Conservation (phyloP, 2,113 vertebrate species). For the Alaudala cheleensis region DNA sequence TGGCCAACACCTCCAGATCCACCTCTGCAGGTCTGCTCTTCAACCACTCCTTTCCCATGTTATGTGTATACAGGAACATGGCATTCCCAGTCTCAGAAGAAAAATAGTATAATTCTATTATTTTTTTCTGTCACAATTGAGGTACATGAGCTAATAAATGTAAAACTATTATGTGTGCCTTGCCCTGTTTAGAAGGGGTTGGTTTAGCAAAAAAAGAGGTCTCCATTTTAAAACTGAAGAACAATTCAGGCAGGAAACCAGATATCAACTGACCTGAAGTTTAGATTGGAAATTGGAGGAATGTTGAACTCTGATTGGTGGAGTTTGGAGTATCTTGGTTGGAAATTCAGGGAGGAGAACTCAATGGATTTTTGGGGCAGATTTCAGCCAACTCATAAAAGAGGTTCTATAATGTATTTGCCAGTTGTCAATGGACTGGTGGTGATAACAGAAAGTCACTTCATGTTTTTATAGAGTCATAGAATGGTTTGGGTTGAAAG, state of each 20-base stretch:
- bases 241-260: background rate
- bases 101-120: background rate
- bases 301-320: background rate
- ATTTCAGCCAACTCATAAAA: background rate
- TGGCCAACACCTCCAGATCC: rapidly evolving
- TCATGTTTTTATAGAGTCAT: background rate
- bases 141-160: background rate
- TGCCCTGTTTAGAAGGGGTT: background rate
- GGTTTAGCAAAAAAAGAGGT: background rate
- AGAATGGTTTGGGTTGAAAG: background rate
- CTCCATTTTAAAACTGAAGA: background rate
- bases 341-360: background rate
- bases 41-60: background rate
- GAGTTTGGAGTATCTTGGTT: background rate
- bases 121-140: background rate
- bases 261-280: background rate
- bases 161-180: background rate
- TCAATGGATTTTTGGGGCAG: background rate
- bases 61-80: background rate
- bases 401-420: background rate
- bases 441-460: background rate
- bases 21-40: background rate
- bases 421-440: background rate
- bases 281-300: background rate
- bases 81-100: background rate